These are phyloP conservation scores for Pangasianodon gigas DNA, from an alignment of 2,113 vertebrate genomes.

Conservation along the genomic window DNA sequence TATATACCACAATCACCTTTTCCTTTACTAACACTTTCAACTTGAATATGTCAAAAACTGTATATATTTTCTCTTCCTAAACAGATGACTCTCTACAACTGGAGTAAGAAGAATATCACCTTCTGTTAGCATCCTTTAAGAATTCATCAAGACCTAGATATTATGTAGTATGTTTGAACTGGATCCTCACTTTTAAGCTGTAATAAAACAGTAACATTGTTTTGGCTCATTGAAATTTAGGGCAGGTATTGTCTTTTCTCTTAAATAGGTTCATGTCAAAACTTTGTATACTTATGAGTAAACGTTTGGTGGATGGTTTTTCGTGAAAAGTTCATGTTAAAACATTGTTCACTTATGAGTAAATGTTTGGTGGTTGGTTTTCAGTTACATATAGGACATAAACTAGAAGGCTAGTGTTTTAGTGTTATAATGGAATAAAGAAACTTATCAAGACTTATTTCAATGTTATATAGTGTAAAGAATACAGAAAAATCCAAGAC, in stretches of 20 bases:
- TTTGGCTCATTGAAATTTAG: neutral
- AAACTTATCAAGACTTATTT: neutral
- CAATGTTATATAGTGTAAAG: neutral
- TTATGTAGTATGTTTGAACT: neutral
- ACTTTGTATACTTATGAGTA: neutral
- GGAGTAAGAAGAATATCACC: neutral
- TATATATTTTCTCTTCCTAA: neutral
- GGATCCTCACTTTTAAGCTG: neutral
- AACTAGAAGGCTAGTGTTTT: neutral
- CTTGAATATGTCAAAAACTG: neutral
- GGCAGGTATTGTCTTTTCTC: neutral
- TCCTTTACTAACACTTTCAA: neutral
- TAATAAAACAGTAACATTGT: neutral
- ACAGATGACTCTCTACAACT: neutral
- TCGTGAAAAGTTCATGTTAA: no score
- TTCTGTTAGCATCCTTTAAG: neutral
- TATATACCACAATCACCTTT: neutral
- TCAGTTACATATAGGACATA: neutral
- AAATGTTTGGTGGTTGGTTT: neutral
- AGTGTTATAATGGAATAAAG: neutral
- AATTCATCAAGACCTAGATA: neutral
- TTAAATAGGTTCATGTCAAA: neutral
- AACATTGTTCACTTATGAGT: neutral
- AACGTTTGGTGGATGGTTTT: no score
- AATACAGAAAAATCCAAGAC: neutral